Evolutionary conservation across 2,113 vertebrate genomes (phyloP), one percentile per base, ranked within the genome.

Genomic region (Anser cygnoides): DNA sequence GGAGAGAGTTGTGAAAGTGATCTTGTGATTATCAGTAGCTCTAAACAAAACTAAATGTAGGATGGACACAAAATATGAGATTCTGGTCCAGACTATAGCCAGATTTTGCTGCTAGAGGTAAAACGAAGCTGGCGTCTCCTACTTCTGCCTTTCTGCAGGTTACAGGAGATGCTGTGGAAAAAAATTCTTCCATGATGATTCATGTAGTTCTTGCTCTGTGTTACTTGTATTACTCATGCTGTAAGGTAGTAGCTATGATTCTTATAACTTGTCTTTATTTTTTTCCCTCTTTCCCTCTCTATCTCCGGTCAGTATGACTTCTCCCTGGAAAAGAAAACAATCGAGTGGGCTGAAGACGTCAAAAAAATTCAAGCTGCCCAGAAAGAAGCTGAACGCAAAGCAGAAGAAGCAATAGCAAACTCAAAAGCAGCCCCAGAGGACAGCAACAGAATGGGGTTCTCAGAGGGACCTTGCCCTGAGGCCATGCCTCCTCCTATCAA

Each of bases 311-410:
- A 99, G 99, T 99, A 99, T 98, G 99, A 99, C 97, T 99, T 99
- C 97, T 98, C 98, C 61, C 95, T 99, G 97, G 99, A 99, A 98
- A 99, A 97, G 80, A 98, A 98, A 31, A 99, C 98, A 44, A 98
- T 99, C 0, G 96, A 97, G 26, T 99, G 99, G 99, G 99, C 98
- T 33, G 95, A 98, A 97, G 98, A 99, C 44, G 95, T 99, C 62
- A 99, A 98, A 80, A 98, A 98, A 90, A 99, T 98, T 46, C 96
- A 98, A 89, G 98, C 97, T 84, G 98, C 98, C 96, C 98, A 98
- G 97, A 95, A 66, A 94, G 98, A 98, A 97, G 97, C 94, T 58
- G 98, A 96, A 59, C 37, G 41, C 62, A 98, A 93, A 67, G 97
- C 97, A 11, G 98, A 98, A 84, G 97, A 96, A 74, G 92, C 74